phyloP scores from a whole-genome alignment of 2,113 vertebrate genomes.

The Sturnira hondurensis region DNA sequence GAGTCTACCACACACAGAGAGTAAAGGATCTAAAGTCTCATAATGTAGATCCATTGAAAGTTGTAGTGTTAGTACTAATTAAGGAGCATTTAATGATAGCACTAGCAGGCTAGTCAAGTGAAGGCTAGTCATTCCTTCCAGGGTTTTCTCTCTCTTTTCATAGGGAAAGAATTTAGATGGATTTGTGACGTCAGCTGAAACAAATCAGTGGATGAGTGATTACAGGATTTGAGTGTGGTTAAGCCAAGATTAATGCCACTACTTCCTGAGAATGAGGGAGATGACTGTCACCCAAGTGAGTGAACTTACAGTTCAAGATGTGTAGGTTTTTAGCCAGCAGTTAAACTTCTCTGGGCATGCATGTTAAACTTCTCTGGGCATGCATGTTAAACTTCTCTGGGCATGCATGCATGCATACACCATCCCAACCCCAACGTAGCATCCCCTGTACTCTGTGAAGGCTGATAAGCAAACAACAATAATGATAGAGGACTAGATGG shows the following conservation, averaged over 20 bases:
- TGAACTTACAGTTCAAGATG: constrained; percentile 31
- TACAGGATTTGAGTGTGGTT: constrained; percentile 53
- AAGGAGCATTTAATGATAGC: constrained; percentile 29
- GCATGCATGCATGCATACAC: fast-evolving
- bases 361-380: background rate
- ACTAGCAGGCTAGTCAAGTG: constrained; percentile 35
- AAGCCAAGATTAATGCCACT: constrained; percentile 60
- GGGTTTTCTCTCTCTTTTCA: constrained; percentile 8
- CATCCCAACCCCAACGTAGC: background rate
- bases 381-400: constrained; percentile 8
- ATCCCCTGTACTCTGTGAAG: background rate
- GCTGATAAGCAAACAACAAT: background rate
- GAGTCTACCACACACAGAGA: background rate
- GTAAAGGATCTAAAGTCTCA: constrained; percentile 4
- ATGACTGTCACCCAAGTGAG: background rate
- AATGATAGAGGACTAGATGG: background rate
- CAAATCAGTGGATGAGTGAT: constrained; percentile 57
- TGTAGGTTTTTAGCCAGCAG: background rate
- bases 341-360: background rate
- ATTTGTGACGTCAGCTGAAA: constrained; percentile 54
- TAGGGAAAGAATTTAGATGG: constrained; percentile 54
- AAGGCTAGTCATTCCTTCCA: constrained; percentile 49
- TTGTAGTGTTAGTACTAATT: constrained; percentile 40
- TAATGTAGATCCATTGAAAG: constrained; percentile 22
- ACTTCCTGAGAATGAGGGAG: constrained; percentile 43